These are phyloP conservation scores for Oedothorax gibbosus DNA, from an alignment of 1,140 invertebrate genomes.

Conservation along the genomic window DNA sequence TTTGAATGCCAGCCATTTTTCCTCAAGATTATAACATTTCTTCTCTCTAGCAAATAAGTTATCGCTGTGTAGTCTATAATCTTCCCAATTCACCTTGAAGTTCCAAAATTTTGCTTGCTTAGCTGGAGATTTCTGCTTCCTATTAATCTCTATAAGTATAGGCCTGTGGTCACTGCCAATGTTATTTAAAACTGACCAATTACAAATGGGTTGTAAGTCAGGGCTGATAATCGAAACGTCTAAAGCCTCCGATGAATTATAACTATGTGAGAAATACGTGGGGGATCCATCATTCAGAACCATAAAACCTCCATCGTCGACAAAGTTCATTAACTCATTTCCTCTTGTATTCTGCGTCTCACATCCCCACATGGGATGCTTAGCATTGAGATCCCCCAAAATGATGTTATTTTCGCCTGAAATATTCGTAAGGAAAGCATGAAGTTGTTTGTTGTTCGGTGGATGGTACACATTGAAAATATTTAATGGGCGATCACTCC, in stretches of 20 bases:
- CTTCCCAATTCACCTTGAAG: slow-evolving; percentile 11
- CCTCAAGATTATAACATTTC: slow-evolving; percentile 20
- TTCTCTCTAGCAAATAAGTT: slow-evolving; percentile 31
- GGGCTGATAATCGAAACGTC: background rate
- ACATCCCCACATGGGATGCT: too few relatives aligned
- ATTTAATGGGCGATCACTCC: slow-evolving; percentile 18
- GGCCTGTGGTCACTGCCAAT: background rate
- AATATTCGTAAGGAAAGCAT: slow-evolving; percentile 20
- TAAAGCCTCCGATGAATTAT: background rate
- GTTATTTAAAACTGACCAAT: background rate
- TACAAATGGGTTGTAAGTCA: background rate
- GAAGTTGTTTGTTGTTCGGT: slow-evolving; percentile 2
- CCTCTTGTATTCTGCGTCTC: slow-evolving; percentile 26
- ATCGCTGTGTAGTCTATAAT: slow-evolving; percentile 20
- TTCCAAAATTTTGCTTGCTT: slow-evolving; percentile 19
- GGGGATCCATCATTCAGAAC: background rate
- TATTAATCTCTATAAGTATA: background rate
- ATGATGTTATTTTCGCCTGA: slow-evolving; percentile 30
- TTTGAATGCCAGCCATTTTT: slow-evolving; percentile 24
- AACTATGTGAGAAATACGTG: background rate
- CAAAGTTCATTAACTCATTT: slow-evolving; percentile 26
- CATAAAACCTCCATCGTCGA: slow-evolving; percentile 23
- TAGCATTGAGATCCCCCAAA: slow-evolving; percentile 18
- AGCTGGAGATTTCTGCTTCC: background rate
- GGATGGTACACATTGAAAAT: slow-evolving; percentile 24